Evolutionary conservation across 2,113 vertebrate genomes (phyloP), one percentile per base, ranked within the genome.

Genomic region (Silurus asotus): DNA sequence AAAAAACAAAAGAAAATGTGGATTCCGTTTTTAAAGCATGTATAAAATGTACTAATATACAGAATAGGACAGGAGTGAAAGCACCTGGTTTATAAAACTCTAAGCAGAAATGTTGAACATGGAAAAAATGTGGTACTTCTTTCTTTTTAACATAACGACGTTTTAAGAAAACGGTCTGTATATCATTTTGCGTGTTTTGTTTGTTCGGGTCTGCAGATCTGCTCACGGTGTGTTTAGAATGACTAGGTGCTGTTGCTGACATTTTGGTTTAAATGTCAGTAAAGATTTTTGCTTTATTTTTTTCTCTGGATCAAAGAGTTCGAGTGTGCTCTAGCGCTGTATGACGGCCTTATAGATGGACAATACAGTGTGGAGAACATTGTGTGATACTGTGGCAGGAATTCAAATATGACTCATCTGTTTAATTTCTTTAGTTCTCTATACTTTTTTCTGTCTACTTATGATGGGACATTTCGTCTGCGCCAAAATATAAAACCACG

Each of bases 201-300:
- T 25, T 25, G 51, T 56, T 56, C 74, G 14, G 49, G 15, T 25
- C 23, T 76, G 11, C 51, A 77, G 51, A 3, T n/a, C 7, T 25
- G 75, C 51, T 77, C 6, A 6, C 75, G 17, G 1, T 55, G 75
- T 56, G 75, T 77, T 56, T 13, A 14, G 49, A 55, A 51, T 14
- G n/a, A 77, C 25, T n/a, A 13, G 0, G 3, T 56, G 74, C 11
- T 0, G 53, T 76, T 53, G 37, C 79, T 81, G 79, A 81, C 79
- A 81, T 81, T 81, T 81, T 17, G 20, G 13, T 64, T 81, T 81
- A 81, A 81, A 81, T 81, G 79, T 62, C 79, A 81, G 58, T 62
- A 62, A 61, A 62, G 78, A 81, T 64, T 81, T 81, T 49, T 64
- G 13, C 56, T 61, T 56, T 56, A 23, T 62, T 64, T 81, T 81